A percentile compares a stretch with the other conserved stretches of the same genome.
Evolutionary conservation across 2,888 invertebrate genomes (phyloP).

Genomic region (Papilio protenor): DNA sequence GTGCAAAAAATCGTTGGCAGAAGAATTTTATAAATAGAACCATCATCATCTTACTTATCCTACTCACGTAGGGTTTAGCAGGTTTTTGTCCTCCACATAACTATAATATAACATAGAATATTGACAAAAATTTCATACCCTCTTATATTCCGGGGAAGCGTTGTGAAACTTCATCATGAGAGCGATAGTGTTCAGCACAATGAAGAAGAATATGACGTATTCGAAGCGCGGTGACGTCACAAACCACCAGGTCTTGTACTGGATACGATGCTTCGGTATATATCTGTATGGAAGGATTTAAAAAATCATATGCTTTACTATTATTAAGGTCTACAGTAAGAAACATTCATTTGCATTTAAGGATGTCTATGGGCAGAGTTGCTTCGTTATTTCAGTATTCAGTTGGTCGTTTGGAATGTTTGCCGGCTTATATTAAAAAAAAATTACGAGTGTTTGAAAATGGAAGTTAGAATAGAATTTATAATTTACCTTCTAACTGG

Average conservation of each 20-base stretch:
- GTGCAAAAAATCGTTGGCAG: not conserved
- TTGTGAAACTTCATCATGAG: slow-evolving; percentile 98
- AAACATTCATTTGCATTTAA: too few relatives aligned
- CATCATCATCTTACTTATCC: too few relatives aligned
- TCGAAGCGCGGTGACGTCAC: slow-evolving; percentile 99
- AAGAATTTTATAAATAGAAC: not conserved
- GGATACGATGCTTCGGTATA: slow-evolving; percentile 98
- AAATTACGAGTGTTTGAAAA: too few relatives aligned
- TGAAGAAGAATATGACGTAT: slow-evolving; percentile 98
- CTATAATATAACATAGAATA: too few relatives aligned
- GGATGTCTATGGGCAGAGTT: too few relatives aligned
- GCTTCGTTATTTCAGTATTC: too few relatives aligned
- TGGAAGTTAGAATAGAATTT: not conserved
- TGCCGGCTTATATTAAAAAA: too few relatives aligned
- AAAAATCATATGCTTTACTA: too few relatives aligned
- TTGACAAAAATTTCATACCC: slow-evolving; percentile 58
- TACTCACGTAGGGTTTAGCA: too few relatives aligned
- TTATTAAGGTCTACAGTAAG: too few relatives aligned
- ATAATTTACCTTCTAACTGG: slow-evolving; percentile 86
- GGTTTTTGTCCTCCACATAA: too few relatives aligned
- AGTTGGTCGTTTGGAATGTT: too few relatives aligned
- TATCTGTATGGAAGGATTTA: slow-evolving; percentile 84
- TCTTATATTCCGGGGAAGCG: slow-evolving; percentile 90
- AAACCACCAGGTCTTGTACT: slow-evolving; percentile 99
- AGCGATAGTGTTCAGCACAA: slow-evolving; percentile 98